Evolutionary conservation across 2,888 invertebrate species (phyloP).

Genomic region (Diarsia dahlii): DNA sequence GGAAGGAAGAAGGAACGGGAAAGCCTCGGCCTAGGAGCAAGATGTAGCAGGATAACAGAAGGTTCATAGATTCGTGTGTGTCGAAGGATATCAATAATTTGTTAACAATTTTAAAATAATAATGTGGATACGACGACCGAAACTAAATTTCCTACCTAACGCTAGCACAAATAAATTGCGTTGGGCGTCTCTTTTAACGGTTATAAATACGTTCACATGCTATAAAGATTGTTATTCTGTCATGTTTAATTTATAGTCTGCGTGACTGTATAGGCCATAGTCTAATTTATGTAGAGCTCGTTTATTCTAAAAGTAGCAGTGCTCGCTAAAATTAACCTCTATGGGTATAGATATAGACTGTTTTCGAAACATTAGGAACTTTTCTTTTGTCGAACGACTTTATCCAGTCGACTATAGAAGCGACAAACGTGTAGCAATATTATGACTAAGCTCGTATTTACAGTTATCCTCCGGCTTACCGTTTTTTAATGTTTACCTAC

Average conservation of each 20-base stretch:
- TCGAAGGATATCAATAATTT: neutral
- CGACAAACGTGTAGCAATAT: slow-evolving; percentile 72
- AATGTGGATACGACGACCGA: neutral
- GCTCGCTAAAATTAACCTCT: slow-evolving; percentile 8
- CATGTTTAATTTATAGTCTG: slow-evolving; percentile 47
- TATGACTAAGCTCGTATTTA: slow-evolving; percentile 81
- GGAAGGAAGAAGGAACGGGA: neutral
- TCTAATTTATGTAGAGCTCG: slow-evolving; percentile 36
- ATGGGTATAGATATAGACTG: slow-evolving; percentile 29
- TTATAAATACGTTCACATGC: slow-evolving; percentile 42
- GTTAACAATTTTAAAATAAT: neutral
- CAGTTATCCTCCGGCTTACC: slow-evolving; percentile 80
- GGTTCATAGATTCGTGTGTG: neutral
- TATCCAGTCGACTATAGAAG: slow-evolving; percentile 67
- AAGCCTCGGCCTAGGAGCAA: neutral
- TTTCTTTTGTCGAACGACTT: slow-evolving; percentile 57
- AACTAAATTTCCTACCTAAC: slow-evolving; percentile 9
- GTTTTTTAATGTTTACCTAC: slow-evolving; percentile 75
- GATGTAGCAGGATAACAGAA: neutral
- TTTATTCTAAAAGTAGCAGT: slow-evolving; percentile 10
- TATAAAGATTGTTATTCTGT: slow-evolving; percentile 33
- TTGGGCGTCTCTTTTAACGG: slow-evolving; percentile 47
- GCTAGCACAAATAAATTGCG: slow-evolving; percentile 37
- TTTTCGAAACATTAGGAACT: slow-evolving; percentile 27
- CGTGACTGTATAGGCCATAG: slow-evolving; percentile 24